phyloP scores from a whole-genome alignment of 1,140 invertebrate genomes.

The Ceratosolen fusciceps region DNA sequence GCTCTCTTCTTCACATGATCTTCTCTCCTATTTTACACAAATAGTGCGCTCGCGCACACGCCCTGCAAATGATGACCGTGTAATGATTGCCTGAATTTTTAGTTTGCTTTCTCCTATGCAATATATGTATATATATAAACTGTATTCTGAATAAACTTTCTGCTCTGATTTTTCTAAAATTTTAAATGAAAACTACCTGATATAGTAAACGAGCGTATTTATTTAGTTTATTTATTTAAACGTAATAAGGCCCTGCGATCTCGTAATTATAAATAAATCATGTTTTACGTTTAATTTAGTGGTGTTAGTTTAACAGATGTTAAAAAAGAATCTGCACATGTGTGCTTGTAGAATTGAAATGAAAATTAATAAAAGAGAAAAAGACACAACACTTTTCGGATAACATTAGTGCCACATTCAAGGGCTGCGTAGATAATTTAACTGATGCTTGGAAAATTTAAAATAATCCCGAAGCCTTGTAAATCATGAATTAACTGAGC shows the following conservation, averaged over 20 bases:
- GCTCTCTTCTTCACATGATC: neutral
- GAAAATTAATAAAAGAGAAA: too few species aligned
- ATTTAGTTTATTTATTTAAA: neutral
- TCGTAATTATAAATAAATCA: too few species aligned
- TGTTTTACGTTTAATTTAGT: too few species aligned
- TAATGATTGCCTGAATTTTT: slow-evolving; percentile 8
- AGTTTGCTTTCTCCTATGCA: neutral
- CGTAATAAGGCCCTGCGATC: too few species aligned
- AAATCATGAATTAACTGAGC: neutral
- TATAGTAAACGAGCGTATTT: neutral
- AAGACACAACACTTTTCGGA: too few species aligned
- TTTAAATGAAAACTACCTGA: too few species aligned
- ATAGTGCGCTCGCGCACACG: neutral
- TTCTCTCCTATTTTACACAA: neutral
- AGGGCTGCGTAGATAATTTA: neutral
- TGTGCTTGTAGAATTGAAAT: too few species aligned
- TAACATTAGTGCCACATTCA: neutral
- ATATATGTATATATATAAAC: neutral
- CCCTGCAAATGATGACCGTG: neutral
- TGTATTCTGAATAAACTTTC: neutral
- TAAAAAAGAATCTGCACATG: too few species aligned
- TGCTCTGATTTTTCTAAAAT: neutral
- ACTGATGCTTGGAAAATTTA: neutral
- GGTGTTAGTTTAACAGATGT: too few species aligned
- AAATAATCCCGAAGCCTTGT: neutral